phyloP scores from a whole-genome alignment of 1,140 invertebrate species.

The Caenorhabditis briggsae region DNA sequence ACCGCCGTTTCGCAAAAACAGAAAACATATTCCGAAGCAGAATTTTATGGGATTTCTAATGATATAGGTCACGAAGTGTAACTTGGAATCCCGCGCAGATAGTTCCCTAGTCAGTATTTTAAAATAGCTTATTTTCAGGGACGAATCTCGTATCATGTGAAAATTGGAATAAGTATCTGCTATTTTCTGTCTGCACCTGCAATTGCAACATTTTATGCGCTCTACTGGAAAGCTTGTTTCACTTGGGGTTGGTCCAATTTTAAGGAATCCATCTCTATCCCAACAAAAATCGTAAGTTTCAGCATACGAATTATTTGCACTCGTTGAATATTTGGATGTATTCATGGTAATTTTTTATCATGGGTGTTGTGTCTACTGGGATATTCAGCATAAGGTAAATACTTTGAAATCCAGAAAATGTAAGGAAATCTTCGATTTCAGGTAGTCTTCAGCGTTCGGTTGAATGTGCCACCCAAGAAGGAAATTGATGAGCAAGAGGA shows the following conservation, averaged over 20 bases:
- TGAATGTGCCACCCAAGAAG: not conserved
- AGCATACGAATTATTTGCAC: constrained; percentile 65
- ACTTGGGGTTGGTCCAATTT: constrained; percentile 41
- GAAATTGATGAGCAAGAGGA: not conserved
- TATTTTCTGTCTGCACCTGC: constrained; percentile 60
- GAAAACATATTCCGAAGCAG: too few species aligned
- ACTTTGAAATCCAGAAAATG: not conserved
- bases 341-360: constrained; percentile 66
- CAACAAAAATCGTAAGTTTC: not conserved
- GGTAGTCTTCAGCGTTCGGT: constrained; percentile 18
- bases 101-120: not conserved
- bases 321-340: constrained; percentile 63
- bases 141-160: constrained; percentile 60
- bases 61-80: too few species aligned
- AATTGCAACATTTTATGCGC: constrained; percentile 59
- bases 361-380: constrained; percentile 48
- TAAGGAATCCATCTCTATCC: not conserved
- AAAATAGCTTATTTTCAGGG: constrained; percentile 52
- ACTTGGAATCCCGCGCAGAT: too few species aligned
- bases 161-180: constrained; percentile 44
- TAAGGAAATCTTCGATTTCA: not conserved
- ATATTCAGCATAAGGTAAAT: constrained; percentile 46
- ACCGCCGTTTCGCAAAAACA: too few species aligned
- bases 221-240: constrained; percentile 66
- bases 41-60: too few species aligned